Percentiles rank a stretch among this genome's conserved stretches.
phyloP scores from a whole-genome alignment of 2,113 vertebrate genomes.

The Condylura cristata region DNA sequence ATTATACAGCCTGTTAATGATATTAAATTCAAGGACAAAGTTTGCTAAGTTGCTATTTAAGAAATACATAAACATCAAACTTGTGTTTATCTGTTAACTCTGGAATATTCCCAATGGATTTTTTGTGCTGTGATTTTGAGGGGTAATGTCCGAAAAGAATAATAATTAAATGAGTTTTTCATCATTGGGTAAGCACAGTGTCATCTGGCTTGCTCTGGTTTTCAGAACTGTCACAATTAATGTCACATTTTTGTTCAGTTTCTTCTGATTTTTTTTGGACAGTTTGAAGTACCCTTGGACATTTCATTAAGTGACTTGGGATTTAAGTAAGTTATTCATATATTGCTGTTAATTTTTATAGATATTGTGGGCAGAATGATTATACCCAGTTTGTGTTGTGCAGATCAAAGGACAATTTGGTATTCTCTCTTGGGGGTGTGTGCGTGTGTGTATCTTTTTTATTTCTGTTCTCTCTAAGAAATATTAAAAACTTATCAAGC shows the following conservation, averaged over 20 bases:
- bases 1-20: background rate
- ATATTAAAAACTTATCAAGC: background rate
- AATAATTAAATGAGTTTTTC: background rate
- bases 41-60: background rate
- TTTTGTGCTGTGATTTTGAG: background rate
- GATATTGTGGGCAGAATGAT: background rate
- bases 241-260: slow-evolving; percentile 29
- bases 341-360: slow-evolving; percentile 35
- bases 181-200: background rate
- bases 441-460: background rate
- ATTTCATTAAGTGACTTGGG: slow-evolving; percentile 80
- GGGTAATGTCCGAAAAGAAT: background rate
- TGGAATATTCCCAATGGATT: background rate
- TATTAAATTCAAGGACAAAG: background rate
- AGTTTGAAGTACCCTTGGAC: slow-evolving; percentile 88
- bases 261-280: slow-evolving; percentile 43
- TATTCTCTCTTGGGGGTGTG: background rate
- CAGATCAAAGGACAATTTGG: background rate
- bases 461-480: background rate
- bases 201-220: background rate
- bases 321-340: slow-evolving; percentile 83
- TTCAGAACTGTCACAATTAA: slow-evolving; percentile 22
- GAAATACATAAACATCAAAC: background rate
- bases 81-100: background rate
- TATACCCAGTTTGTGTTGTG: background rate